A percentile compares a stretch with the other conserved stretches of the same genome.
Evolutionary conservation across 1,140 invertebrate species (phyloP).

Genomic region (Luehdorfia chinensis): DNA sequence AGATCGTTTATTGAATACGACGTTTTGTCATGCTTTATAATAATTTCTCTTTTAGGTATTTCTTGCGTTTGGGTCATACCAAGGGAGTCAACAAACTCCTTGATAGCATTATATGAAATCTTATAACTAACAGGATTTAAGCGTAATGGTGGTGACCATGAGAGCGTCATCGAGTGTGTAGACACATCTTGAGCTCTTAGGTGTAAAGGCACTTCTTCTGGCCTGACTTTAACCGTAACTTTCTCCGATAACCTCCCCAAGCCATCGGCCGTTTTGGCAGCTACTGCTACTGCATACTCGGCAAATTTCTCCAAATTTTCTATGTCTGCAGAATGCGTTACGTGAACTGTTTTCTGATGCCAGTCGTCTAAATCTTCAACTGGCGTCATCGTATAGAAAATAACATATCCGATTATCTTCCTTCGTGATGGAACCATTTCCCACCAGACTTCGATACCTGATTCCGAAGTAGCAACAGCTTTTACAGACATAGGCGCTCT

Average conservation of each 20-base stretch:
- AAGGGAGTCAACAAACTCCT: conserved; percentile 96
- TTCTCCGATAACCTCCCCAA: conserved; percentile 86
- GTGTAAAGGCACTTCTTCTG: conserved; percentile 93
- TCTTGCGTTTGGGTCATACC: conserved; percentile 93
- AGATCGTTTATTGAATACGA: conserved; percentile 90
- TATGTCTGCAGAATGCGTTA: conserved; percentile 94
- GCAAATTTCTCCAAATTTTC: conserved; percentile 93
- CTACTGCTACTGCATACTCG: conserved; percentile 95
- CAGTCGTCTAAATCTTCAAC: conserved; percentile 95
- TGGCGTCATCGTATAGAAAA: conserved; percentile 95
- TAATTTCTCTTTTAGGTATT: conserved; percentile 85
- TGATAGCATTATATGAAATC: conserved; percentile 94
- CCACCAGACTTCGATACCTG: conserved; percentile 97
- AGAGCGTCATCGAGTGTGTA: conserved; percentile 93
- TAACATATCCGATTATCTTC: conserved; percentile 93
- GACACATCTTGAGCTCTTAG: conserved; percentile 91
- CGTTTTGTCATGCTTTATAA: conserved; percentile 83
- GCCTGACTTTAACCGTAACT: conserved; percentile 91
- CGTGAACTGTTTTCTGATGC: conserved; percentile 89
- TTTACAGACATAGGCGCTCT: conserved; percentile 93
- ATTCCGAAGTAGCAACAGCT: conserved; percentile 94
- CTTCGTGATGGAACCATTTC: conserved; percentile 92
- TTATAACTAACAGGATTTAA: conserved; percentile 93
- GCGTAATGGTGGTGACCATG: conserved; percentile 95
- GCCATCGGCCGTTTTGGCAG: conserved; percentile 86